Evolutionary conservation across 2,888 invertebrate species (phyloP), one percentile per base, ranked within the genome.

Genomic region (Minunthozetes semirufus): DNA sequence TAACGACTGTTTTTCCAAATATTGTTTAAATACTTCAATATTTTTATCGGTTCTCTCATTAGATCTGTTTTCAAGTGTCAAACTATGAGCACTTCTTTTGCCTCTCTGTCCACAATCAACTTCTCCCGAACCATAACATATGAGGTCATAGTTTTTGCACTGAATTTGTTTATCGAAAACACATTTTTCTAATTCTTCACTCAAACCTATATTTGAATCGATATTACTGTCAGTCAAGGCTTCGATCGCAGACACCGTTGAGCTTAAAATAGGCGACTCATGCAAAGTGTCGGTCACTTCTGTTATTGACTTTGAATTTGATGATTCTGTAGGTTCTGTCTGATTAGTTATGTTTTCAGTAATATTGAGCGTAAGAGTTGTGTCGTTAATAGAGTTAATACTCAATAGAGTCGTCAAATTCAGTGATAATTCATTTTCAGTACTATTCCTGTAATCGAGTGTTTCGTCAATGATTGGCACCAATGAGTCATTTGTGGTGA

Each of bases 401-500:
- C n/a, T 66, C 27, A n/a, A 38, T 22, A n/a, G n/a, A 19, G 66
- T 66, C 38, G 66, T 66, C 19, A 42, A 8, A 66, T 42, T 66
- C 13, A 22, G n/a, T 42, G 22, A 19, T 66, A 48, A 22, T 15
- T 70, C 48, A 48, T 70, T 19, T 70, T 70, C 25, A 17, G 42
- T 70, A n/a, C 25, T 22, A 70, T 70, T 70, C 27, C 15, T 70
- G 15, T 48, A 22, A 70, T 70, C 70, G 25, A 15, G 22, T 70
- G 70, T 70, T 48, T 70, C 42, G 46, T 19, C 70, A 70, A 13
- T 25, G 5, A 48, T 70, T 25, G 66, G 42, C 66, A 66, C 66
- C 38, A 66, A 38, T 66, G 70, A 70, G 70, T 70, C 48, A 70
- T 70, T 70, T 48, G 25, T 25, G 17, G 70, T 48, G 48, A 70